A percentile compares a stretch with the other conserved stretches of the same genome.
Evolutionary conservation across 2,888 invertebrate species (phyloP).

Genomic region (Lepidonotus clava): DNA sequence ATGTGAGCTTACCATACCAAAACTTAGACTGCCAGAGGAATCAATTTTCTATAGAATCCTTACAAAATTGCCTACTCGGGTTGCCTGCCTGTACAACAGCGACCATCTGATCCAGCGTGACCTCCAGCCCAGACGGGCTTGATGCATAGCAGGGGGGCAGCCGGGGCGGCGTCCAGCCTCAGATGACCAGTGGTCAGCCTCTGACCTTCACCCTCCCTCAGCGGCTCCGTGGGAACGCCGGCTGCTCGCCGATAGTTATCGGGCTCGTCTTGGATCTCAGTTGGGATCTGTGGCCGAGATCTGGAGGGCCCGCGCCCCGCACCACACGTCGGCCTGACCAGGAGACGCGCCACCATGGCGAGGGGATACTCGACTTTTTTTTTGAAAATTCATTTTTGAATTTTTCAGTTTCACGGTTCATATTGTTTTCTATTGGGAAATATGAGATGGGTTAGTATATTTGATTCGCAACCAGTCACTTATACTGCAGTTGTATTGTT

Average conservation of each 20-base stretch:
- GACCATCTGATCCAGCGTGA: constrained; percentile 14
- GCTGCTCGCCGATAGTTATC: neutral
- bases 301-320: neutral
- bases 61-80: too few relatives aligned
- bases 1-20: too few relatives aligned
- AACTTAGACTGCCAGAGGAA: too few relatives aligned
- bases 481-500: too few relatives aligned
- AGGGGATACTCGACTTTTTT: too few relatives aligned
- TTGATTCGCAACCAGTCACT: too few relatives aligned
- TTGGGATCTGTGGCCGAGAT: neutral
- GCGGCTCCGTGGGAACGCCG: constrained; percentile 13
- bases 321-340: neutral
- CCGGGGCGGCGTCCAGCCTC: neutral
- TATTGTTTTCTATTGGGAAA: too few relatives aligned
- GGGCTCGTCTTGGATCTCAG: constrained; percentile 9
- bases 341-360: neutral
- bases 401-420: too few relatives aligned
- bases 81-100: too few relatives aligned
- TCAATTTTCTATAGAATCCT: too few relatives aligned
- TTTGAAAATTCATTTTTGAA: too few relatives aligned
- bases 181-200: constrained; percentile 30
- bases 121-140: neutral
- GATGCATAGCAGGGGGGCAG: constrained; percentile 10
- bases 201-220: constrained; percentile 4
- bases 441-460: too few relatives aligned